A percentile compares a stretch with the other conserved stretches of the same genome.
Evolutionary conservation across 2,888 invertebrate genomes (phyloP).

Genomic region (Augiades crinisus): DNA sequence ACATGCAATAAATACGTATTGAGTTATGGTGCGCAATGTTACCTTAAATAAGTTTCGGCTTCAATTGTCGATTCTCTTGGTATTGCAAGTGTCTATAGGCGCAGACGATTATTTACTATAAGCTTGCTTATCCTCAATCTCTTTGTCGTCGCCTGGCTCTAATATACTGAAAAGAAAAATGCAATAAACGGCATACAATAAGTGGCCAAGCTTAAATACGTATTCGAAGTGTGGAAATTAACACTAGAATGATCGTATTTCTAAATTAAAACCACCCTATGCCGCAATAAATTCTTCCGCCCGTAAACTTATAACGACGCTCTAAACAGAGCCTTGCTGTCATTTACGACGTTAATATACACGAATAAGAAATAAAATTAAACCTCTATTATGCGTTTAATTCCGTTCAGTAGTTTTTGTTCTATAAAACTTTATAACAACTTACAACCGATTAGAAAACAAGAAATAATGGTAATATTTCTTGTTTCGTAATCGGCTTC

Average conservation of each 20-base stretch:
- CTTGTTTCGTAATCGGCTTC: too few relatives aligned
- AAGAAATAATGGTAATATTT: too few relatives aligned
- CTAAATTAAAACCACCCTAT: constrained; percentile 70
- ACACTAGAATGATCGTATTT: constrained; percentile 67
- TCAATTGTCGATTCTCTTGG: background rate
- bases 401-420: constrained; percentile 36
- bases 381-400: constrained; percentile 47
- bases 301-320: constrained; percentile 74
- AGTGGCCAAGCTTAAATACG: background rate
- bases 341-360: constrained; percentile 65
- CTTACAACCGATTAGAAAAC: too few relatives aligned
- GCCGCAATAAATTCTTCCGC: constrained; percentile 69
- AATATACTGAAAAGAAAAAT: too few relatives aligned
- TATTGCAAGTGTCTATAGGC: too few relatives aligned
- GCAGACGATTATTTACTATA: too few relatives aligned
- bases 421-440: constrained; percentile 5
- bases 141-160: too few relatives aligned
- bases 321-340: constrained; percentile 75
- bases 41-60: constrained; percentile 29
- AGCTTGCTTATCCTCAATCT: too few relatives aligned
- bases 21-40: constrained; percentile 68
- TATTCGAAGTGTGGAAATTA: constrained; percentile 61
- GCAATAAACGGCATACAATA: too few relatives aligned
- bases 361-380: constrained; percentile 53
- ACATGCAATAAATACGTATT: constrained; percentile 71